Evolutionary conservation across 2,113 vertebrate genomes (phyloP), one percentile per base, ranked within the genome.

Genomic region (Amphilophus citrinellus): DNA sequence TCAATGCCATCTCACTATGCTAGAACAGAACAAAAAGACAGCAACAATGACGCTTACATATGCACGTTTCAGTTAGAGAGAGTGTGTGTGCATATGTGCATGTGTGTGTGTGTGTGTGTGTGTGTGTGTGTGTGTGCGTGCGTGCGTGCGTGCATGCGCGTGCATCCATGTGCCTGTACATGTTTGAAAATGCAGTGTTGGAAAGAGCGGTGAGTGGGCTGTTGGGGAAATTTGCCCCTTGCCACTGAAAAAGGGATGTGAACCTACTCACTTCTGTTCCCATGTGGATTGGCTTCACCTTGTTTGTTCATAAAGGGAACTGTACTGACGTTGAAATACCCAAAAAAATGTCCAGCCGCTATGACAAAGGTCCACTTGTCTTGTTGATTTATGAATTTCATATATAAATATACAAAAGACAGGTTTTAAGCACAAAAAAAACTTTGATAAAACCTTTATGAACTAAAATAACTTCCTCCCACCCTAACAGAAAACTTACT

Each of bases 161-260:
- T 2, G 7, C 8, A 7, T 37, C 1, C 5, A 5, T 3, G 5
- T 3, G 30, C 65, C 20, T 58, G 56, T 11, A 30, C 13, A 18
- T 61, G 22, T 71, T 59, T 66, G 84, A 3, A 13, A 11, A 59
- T 18, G 37, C 24, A 42, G 37, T 20, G 10, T 3, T 44, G 76
- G 27, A 65, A 30, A 79, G 66, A 73, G 71, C 32, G 22, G 76
- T 1, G 15, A 77, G 65, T 42, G 47, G 58, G 20, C 83, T 2
- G 47, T 35, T 62, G 77, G 78, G 87, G 83, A 66, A 66, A 85
- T 91, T 88, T 85, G 75, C 88, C 91, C 86, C 84, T 78, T 20
- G 13, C 83, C 84, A 79, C 82, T 53, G 63, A 91, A 94, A 95
- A 94, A 76, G 71, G 89, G 94, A 95, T 93, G 93, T 93, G 94